A percentile compares a stretch with the other conserved stretches of the same genome.
These are phyloP conservation scores for Burhinus oedicnemus DNA, from an alignment of 2,113 vertebrate genomes.

Conservation along the genomic window DNA sequence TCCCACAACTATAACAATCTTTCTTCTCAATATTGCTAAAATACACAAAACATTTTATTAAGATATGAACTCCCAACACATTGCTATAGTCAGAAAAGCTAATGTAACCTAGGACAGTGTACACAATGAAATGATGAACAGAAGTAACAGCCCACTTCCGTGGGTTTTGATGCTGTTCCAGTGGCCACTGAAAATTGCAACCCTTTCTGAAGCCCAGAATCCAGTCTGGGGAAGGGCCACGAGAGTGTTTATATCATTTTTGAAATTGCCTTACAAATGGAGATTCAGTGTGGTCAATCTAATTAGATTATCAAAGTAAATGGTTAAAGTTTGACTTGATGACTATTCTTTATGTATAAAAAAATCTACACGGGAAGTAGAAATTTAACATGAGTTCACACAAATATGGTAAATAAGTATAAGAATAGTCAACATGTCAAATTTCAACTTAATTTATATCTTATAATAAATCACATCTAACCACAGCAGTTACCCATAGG, in stretches of 20 bases:
- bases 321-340: not conserved
- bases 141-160: not conserved
- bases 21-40: not conserved
- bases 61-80: not conserved
- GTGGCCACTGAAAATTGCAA: not conserved
- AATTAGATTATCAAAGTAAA: not conserved
- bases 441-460: not conserved
- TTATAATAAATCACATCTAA: not conserved
- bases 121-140: not conserved
- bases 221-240: not conserved
- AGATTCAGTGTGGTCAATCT: not conserved
- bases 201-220: not conserved
- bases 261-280: not conserved
- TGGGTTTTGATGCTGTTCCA: not conserved
- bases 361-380: not conserved
- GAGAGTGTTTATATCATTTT: not conserved
- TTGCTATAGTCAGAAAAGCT: not conserved
- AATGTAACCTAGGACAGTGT: too few relatives aligned
- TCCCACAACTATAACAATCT: not conserved
- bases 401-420: not conserved
- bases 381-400: not conserved
- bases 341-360: not conserved
- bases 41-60: not conserved
- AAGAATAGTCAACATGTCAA: not conserved
- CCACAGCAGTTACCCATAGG: not conserved